Evolutionary conservation across 1,140 invertebrate species (phyloP).

Genomic region (Heliconius nattereri): DNA sequence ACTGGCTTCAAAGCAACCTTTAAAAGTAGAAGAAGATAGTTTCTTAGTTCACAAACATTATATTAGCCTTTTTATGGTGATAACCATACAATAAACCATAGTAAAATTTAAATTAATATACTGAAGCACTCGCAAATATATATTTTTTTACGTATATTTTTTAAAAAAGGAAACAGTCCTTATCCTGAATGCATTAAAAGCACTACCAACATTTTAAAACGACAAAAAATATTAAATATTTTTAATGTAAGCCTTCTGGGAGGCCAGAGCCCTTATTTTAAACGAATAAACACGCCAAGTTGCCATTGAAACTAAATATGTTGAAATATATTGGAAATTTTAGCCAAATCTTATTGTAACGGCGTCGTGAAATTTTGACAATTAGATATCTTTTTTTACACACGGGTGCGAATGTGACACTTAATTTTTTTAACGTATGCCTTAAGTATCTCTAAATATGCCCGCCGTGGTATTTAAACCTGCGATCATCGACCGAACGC

Average conservation of each 20-base stretch:
- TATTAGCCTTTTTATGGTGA: background rate
- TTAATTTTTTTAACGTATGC: conserved; percentile 38
- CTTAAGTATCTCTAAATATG: conserved; percentile 43
- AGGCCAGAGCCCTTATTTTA: background rate
- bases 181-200: background rate
- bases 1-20: too few relatives aligned
- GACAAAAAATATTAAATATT: background rate
- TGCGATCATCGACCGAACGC: conserved; percentile 41
- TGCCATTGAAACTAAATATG: background rate
- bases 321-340: background rate
- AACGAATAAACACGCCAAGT: background rate
- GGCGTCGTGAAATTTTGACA: conserved; percentile 42
- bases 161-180: background rate
- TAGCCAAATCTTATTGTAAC: conserved; percentile 29
- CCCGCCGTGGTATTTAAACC: conserved; percentile 35
- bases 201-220: background rate
- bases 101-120: background rate
- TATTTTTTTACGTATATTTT: too few relatives aligned
- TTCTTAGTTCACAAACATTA: background rate
- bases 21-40: too few relatives aligned
- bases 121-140: background rate
- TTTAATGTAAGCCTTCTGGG: background rate
- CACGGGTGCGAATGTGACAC: conserved; percentile 41
- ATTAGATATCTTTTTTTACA: conserved; percentile 35
- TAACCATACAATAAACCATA: background rate